Base-by-base conservation (phyloP, 2,113 vertebrate genomes). In the Coregonus clupeaformis region DNA sequence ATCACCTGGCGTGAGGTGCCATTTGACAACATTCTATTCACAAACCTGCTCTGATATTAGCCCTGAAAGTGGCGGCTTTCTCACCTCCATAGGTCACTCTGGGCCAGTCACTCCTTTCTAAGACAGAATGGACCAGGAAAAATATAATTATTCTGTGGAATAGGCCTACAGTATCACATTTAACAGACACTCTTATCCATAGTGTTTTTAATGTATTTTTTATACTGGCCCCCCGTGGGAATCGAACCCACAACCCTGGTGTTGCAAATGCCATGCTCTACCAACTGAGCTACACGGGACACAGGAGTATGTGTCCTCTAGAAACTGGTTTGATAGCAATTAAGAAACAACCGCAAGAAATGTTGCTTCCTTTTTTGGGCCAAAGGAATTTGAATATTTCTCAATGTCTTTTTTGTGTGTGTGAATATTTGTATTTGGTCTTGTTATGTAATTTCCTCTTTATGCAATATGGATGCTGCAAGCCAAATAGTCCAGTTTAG, bases 401-500 rank as follows among this genome's bases (percentile, higher is more conserved):
- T 52, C 13, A 52, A 52, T 52, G 14, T 42, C 11, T 42, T 42
- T 42, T 42, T 42, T 42, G 3, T 16, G 64, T 16, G 32, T 69
- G 6, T n/a, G 20, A 24, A 14, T 22, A 49, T 52, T 52, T 52
- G 74, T 73, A 45, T 22, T 14, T 27, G 4, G 30, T 36, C 29
- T 49, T 16, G 6, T 55, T 71, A 67, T 75, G 16, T 27, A 16
- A 72, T 76, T 62, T 72, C 65, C 45, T 62, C 70, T 69, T 73
- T 49, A 9, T 69, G 66, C 60, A 83, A 76, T 24, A 81, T 14
- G 74, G 52, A 20, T 55, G 49, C 18, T 11, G 11, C 32, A 20
- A 36, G 60, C 59, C 36, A 42, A 42, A 20, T 75, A 75, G 78
- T 86, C 79, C 72, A 47, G 22, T 77, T 77, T 36, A 9, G 79